Base-by-base conservation (phyloP, 2,797 vertebrate species). In the Decapterus maruadsi region DNA sequence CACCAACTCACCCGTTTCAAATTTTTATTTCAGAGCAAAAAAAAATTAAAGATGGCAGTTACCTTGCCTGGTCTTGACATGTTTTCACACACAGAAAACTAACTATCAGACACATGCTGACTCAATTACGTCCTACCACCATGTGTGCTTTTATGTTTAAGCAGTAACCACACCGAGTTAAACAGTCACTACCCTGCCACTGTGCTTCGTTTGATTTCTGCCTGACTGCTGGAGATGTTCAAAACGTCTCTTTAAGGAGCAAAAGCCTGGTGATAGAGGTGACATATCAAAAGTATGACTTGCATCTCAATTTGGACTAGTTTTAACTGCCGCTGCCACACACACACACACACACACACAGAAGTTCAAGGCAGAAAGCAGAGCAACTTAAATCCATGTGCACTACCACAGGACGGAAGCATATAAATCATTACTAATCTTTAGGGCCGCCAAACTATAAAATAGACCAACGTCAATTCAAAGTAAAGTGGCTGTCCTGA, bases 401-500 rank as follows among this genome's bases (percentile, higher is more conserved):
- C 95, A 96, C 96, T 95, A 95, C 95, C 94, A 95, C 94, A 95
- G 95, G 94, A 95, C 95, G 93, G 96, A 96, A 96, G 95, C 93
- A 92, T 95, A 96, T 97, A 97, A 97, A 97, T 97, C 95, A 97
- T 95, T 94, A 95, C 95, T 96, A 96, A 97, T 96, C 96, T 96
- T 95, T 92, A 95, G 95, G 95, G 93, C 94, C 92, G 93, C 93
- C 92, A 87, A 94, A 94, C 96, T 94, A 95, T 97, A 97, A 98
- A 98, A 96, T 89, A 92, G 94, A 95, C 94, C 95, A 94, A 96
- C 93, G 95, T 96, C 94, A 95, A 96, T 95, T 95, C 95, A 96
- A 97, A 97, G 95, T 26, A 96, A 97, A 96, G 96, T 95, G 84
- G 81, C 95, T 94, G 92, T 75, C 92, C 93, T 95, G 94, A 95